Conservation (phyloP, 1,140 invertebrate species). For the Rhizoglyphus robini region DNA sequence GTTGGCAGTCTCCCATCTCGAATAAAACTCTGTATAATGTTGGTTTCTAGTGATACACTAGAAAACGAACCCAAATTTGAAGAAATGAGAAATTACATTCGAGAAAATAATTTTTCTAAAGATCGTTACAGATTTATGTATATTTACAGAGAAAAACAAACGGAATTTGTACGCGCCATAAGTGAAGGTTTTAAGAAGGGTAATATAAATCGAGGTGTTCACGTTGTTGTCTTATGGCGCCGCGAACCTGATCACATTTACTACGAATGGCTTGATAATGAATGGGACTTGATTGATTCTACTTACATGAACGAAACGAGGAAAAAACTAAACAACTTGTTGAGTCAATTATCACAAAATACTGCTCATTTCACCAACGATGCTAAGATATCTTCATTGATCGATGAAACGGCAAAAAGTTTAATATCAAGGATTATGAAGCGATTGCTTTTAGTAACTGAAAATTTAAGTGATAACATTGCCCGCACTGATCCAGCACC, state of each 20-base stretch:
- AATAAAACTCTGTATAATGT: constrained; percentile 72
- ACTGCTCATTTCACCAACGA: constrained; percentile 43
- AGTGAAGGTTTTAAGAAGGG: constrained; percentile 39
- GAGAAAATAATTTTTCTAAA: constrained; percentile 33
- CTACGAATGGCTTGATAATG: constrained; percentile 69
- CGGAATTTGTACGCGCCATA: constrained; percentile 61
- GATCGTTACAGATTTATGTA: constrained; percentile 51
- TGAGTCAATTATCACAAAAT: constrained; percentile 53
- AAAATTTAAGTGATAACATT: constrained; percentile 53
- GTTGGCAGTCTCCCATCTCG: constrained; percentile 60
- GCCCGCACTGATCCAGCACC: constrained; percentile 67
- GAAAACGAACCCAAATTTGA: constrained; percentile 35
- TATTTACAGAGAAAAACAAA: constrained; percentile 65
- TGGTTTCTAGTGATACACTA: constrained; percentile 53
- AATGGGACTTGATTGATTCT: constrained; percentile 41
- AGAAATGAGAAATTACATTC: constrained; percentile 42
- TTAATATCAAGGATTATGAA: constrained; percentile 54
- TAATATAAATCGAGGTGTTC: constrained; percentile 32
- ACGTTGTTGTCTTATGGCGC: constrained; percentile 75
- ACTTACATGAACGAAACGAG: constrained; percentile 53
- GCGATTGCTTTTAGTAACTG: constrained; percentile 51
- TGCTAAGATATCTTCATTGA: constrained; percentile 29
- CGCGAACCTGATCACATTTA: constrained; percentile 65
- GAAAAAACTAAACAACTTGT: constrained; percentile 51
- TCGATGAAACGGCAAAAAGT: constrained; percentile 55